Evolutionary conservation across 1,140 invertebrate genomes (phyloP), one percentile per base, ranked within the genome.

Genomic region (Meloidogyne floridensis): DNA sequence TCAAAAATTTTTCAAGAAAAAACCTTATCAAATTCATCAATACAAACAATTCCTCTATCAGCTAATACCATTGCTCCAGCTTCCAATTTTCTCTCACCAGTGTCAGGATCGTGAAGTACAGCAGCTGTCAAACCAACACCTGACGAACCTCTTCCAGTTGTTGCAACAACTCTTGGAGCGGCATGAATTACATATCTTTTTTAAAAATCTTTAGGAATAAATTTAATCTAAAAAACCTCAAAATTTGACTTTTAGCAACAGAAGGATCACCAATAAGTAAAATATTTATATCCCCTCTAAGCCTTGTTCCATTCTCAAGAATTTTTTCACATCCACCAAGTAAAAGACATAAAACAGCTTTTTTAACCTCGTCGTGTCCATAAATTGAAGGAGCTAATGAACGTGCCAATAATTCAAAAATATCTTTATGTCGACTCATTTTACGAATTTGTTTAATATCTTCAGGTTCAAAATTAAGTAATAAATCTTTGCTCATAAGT

Each of bases 31-130:
- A 99, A 99, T 92, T 99, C 97, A 91, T 99, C 98, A 90, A 99
- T 99, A 90, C 97, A 99, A 75, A 99, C 97, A 72, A 99, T 95
- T 42, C 97, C 97, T 77, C 97, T 92, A 92, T 99, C 97, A 0
- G 96, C 97, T 47, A 99, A 90, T n/a, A 99, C 97, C 97, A 99
- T 99, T 82, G 97, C 97, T 88, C 97, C 97, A 6, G 97, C 97
- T 92, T 99, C 97, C 32, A 99, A 90, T 80, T 96, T 93, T 83
- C 90, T 90, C 85, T 93, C 92, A 15, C 96, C 95, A 75, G 95
- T 97, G 90, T 99, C 97, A 77, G 94, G 93, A 91, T 99, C 97
- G 2, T 94, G 94, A 10, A 96, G 98, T 2, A 99, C 97, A 11
- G 98, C 97, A 54, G 98, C 98, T 8, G 98, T 99, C 20, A 99